Evolutionary conservation across 35 echinoderm and acorn worm species (phyloP).

Genomic region (Lytechinus variegatus): DNA sequence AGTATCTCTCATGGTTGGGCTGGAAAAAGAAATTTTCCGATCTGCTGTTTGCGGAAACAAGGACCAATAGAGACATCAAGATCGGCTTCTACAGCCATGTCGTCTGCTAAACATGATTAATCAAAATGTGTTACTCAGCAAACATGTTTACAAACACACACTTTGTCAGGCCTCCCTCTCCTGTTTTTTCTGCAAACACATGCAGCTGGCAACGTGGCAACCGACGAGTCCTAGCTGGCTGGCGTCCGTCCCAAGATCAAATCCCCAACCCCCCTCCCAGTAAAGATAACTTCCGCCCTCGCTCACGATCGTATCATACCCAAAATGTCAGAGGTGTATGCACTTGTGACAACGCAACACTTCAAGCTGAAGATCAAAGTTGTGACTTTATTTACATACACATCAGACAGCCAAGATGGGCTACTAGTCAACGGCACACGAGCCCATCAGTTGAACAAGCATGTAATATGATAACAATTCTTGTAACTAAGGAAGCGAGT

Average conservation of each 20-base stretch:
- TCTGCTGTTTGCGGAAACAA: neutral
- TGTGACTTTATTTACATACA: neutral
- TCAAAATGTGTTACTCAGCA: neutral
- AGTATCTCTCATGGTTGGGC: too few species aligned
- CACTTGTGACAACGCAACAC: neutral
- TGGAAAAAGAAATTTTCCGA: too few species aligned
- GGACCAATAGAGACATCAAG: neutral
- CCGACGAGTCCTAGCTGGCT: neutral
- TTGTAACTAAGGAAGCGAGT: neutral
- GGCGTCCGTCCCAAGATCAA: neutral
- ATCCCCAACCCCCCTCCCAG: neutral
- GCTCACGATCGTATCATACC: constrained; percentile 9
- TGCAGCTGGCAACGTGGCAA: neutral
- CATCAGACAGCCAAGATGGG: neutral
- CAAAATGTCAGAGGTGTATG: constrained; percentile 18
- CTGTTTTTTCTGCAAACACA: neutral
- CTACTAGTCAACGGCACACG: neutral
- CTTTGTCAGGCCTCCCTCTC: neutral
- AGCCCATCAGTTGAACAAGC: neutral
- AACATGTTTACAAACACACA: constrained; percentile 4
- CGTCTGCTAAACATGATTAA: neutral
- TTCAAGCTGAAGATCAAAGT: neutral
- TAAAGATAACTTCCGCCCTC: constrained; percentile 17
- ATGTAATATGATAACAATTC: neutral
- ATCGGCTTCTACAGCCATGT: neutral